phyloP scores from a whole-genome alignment of 92 coral and sea anemone species.

The Paramuricea clavata region DNA sequence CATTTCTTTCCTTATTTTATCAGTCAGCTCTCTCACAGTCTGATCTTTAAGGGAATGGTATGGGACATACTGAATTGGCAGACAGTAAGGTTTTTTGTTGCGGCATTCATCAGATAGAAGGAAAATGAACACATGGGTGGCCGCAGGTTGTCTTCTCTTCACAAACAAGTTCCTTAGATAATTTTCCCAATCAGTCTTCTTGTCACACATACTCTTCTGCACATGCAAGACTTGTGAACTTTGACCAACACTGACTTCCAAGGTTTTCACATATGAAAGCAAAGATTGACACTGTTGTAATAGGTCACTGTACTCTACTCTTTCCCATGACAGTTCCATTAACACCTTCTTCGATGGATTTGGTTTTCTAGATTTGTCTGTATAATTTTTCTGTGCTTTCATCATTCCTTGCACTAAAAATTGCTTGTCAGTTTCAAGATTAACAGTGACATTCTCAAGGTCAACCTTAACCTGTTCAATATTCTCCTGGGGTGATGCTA shows the following conservation, averaged over 20 bases:
- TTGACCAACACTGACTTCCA: neutral
- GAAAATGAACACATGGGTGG: conserved; percentile 13
- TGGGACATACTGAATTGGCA: conserved; percentile 31
- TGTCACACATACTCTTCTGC: too few relatives aligned
- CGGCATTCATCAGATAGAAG: conserved; percentile 14
- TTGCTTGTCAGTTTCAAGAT: conserved; percentile 47
- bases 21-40: conserved; percentile 62
- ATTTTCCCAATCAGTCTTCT: neutral
- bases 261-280: neutral
- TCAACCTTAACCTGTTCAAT: neutral
- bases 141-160: conserved; percentile 3
- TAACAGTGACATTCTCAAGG: conserved; percentile 22
- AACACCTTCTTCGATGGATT: conserved; percentile 21
- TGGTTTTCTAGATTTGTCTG: conserved; percentile 47
- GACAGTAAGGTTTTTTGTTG: conserved; percentile 9
- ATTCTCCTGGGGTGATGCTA: conserved; percentile 20
- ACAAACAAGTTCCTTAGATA: neutral
- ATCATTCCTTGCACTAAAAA: conserved; percentile 66
- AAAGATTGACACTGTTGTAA: conserved; percentile 65
- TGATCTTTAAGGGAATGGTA: conserved; percentile 37
- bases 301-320: conserved; percentile 72
- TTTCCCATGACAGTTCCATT: conserved; percentile 74
- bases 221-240: neutral
- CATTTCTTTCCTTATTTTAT: conserved; percentile 17
- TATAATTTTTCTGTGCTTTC: conserved; percentile 42